Base-by-base conservation (phyloP, 92 coral and sea anemone species). In the Micromussa lordhowensis region DNA sequence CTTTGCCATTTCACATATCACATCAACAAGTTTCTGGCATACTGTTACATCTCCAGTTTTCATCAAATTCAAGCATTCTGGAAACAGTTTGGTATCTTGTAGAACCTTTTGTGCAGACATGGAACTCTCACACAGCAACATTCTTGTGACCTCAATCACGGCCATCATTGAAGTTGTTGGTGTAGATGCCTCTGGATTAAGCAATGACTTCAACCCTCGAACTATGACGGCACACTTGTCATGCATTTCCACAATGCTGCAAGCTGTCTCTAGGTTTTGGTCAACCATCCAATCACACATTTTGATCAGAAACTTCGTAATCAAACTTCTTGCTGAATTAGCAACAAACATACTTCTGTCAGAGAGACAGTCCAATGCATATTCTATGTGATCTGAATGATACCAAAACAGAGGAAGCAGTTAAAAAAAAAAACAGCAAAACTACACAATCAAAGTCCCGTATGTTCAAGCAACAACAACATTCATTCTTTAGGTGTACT, bases 341-440 rank as follows among this genome's bases (percentile, higher is more conserved):
- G 96, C 95, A 22, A 97, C 99, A 93, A 96, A 97, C 86, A 97
- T 94, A 83, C 99, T 97, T 83, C 86, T 85, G 74, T 97, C 99
- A 16, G 76, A 53, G 29, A 94, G 63, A 55, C 91, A 91, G 16
- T 95, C 87, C 80, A 94, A 16, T 24, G 96, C 93, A 66, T 64
- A 79, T 48, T 78, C 75, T n/a, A 94, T 73, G 86, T 86, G 89
- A 57, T 93, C 98, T 94, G 80, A 48, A 77, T 40, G 59, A 40
- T 4, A 12, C 4, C 16, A 66, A 66, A 66, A 12, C 2, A n/a
- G 24, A 26, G 10, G 4, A 66, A 9, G 26, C 26, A 24, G 69
- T 6, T 59, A 22, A 28, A n/a, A 24, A 59, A 26, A 12, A 3
- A 63, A 63, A 6, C 69, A 63, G 26, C 1, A n/a, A n/a, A n/a